phyloP scores from a whole-genome alignment of 1,140 invertebrate species.

The Pseudobourletiella spinata region DNA sequence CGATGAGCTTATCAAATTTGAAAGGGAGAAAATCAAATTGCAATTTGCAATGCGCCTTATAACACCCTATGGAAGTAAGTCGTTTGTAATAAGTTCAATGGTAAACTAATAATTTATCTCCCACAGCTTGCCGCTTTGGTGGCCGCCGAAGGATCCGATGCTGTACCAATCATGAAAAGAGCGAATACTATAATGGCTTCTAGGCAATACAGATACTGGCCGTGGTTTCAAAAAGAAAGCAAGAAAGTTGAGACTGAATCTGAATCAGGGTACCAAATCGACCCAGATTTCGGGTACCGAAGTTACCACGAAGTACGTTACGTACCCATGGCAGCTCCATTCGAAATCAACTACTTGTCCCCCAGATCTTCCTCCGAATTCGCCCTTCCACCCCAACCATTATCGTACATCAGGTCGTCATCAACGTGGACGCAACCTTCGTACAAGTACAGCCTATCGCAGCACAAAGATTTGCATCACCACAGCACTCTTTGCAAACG shows the following conservation, averaged over 20 bases:
- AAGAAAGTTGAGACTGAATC: not conserved
- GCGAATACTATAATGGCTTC: not conserved
- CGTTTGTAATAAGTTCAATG: no score
- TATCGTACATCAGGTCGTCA: no score
- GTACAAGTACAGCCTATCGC: no score
- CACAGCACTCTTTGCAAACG: not conserved
- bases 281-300: conserved; percentile 35
- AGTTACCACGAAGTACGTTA: conserved; percentile 34
- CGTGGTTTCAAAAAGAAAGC: not conserved
- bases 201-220: conserved; percentile 15
- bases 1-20: no score
- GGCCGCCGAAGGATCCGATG: not conserved
- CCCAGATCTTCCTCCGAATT: not conserved
- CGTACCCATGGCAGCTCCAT: conserved; percentile 30
- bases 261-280: conserved; percentile 25
- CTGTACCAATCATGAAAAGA: not conserved
- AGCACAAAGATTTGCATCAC: not conserved
- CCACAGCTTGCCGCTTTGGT: not conserved
- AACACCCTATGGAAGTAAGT: no score
- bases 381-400: no score
- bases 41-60: no score
- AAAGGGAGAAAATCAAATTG: no score
- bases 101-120: not conserved
- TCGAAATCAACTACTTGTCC: not conserved
- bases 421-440: no score